phyloP scores from a whole-genome alignment of 1,140 invertebrate genomes.

The Tetramorium parvispinum region DNA sequence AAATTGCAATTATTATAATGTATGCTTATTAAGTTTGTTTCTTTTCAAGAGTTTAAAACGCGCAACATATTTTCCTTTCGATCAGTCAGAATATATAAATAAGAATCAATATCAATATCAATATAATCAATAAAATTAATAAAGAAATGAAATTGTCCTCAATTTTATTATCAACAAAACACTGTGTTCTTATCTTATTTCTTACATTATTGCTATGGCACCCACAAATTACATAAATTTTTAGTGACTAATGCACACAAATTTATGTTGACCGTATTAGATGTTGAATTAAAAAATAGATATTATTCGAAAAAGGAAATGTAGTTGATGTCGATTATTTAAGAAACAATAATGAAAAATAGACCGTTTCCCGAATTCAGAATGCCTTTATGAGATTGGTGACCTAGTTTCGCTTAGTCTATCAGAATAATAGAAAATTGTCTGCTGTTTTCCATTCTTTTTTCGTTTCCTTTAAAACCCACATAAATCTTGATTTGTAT shows the following conservation, averaged over 20 bases:
- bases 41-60: too few species aligned
- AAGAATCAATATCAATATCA: too few species aligned
- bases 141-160: too few species aligned
- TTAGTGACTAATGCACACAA: not conserved
- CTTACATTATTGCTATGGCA: too few species aligned
- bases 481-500: slow-evolving; percentile 23
- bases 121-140: too few species aligned
- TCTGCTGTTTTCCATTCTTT: not conserved
- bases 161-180: too few species aligned
- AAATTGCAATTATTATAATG: too few species aligned
- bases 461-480: not conserved
- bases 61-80: too few species aligned
- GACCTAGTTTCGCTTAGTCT: slow-evolving; percentile 36
- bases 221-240: not conserved
- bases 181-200: too few species aligned
- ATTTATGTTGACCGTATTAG: slow-evolving; percentile 16
- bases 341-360: slow-evolving; percentile 14
- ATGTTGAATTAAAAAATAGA: not conserved
- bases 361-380: not conserved
- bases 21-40: too few species aligned
- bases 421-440: slow-evolving; percentile 31
- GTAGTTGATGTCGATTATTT: not conserved
- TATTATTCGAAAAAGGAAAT: slow-evolving; percentile 14
- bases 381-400: slow-evolving; percentile 25
- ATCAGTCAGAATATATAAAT: too few species aligned